phyloP scores from a whole-genome alignment of 2,797 vertebrate genomes.

The Pitangus sulphuratus region DNA sequence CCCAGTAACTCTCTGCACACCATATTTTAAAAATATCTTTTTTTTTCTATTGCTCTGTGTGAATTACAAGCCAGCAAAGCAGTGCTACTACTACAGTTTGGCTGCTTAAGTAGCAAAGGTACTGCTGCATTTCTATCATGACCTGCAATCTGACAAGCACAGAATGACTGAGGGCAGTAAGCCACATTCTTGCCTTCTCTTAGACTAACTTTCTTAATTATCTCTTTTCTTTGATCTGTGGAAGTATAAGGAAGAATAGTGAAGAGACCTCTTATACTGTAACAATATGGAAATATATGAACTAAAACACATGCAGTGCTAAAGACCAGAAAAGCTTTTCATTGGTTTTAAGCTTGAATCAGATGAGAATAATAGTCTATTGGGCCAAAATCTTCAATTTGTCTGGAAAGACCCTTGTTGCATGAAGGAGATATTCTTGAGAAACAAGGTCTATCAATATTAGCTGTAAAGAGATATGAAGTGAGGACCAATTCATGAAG shows the following conservation, averaged over 20 bases:
- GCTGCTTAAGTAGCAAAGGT: neutral
- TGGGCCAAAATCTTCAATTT: neutral
- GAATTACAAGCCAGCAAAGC: neutral
- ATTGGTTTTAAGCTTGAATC: neutral
- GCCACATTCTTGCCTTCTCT: neutral
- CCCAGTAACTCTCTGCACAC: neutral
- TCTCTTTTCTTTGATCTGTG: neutral
- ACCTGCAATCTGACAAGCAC: neutral
- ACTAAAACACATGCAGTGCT: neutral
- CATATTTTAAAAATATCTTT: neutral
- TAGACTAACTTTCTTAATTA: neutral
- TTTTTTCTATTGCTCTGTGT: neutral
- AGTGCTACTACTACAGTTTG: neutral
- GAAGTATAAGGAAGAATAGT: neutral
- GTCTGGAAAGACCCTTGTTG: neutral
- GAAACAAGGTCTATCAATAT: neutral
- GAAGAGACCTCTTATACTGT: neutral
- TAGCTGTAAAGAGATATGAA: neutral
- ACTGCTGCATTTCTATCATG: neutral
- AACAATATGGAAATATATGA: neutral
- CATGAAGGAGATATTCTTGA: neutral
- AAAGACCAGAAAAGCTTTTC: neutral
- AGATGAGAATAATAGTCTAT: too few species aligned
- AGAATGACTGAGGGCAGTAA: neutral
- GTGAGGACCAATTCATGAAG: neutral